Percentiles rank a stretch among this genome's conserved stretches.
These are phyloP conservation scores for Gambusia affinis DNA, from an alignment of 2,113 vertebrate genomes.

Conservation along the genomic window DNA sequence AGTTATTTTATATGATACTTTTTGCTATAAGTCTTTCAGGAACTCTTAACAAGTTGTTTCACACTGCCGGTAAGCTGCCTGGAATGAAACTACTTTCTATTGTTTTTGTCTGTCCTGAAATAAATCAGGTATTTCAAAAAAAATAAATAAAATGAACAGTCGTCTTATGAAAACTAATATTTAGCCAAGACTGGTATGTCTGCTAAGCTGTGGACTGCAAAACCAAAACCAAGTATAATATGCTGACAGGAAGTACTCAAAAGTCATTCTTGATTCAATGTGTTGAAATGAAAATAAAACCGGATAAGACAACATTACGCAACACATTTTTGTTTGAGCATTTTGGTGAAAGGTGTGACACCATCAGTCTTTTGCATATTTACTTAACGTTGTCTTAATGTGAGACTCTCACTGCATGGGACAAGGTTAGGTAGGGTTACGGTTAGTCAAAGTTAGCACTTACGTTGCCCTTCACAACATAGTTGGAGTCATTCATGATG, in stretches of 20 bases:
- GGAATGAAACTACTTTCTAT: not conserved
- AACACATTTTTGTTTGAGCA: no score
- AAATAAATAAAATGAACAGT: no score
- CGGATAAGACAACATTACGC: not conserved
- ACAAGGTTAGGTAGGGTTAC: no score
- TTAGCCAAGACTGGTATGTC: no score
- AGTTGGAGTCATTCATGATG: constrained; percentile 98
- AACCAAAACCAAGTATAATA: not conserved
- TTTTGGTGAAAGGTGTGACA: not conserved
- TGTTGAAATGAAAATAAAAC: no score
- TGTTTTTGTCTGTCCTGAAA: no score
- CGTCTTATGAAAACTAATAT: no score
- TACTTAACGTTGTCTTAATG: not conserved
- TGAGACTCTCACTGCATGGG: not conserved
- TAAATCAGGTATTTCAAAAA: no score
- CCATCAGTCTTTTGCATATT: not conserved
- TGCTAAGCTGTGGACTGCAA: no score
- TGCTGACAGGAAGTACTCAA: not conserved
- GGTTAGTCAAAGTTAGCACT: constrained; percentile 42
- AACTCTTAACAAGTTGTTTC: not conserved
- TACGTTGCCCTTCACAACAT: constrained; percentile 98
- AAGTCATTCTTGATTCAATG: not conserved
- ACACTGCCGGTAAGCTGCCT: not conserved
- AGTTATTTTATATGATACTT: no score
- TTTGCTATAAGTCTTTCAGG: not conserved